Conservation (phyloP, 1,140 invertebrate species). For the Vanessa atalanta region DNA sequence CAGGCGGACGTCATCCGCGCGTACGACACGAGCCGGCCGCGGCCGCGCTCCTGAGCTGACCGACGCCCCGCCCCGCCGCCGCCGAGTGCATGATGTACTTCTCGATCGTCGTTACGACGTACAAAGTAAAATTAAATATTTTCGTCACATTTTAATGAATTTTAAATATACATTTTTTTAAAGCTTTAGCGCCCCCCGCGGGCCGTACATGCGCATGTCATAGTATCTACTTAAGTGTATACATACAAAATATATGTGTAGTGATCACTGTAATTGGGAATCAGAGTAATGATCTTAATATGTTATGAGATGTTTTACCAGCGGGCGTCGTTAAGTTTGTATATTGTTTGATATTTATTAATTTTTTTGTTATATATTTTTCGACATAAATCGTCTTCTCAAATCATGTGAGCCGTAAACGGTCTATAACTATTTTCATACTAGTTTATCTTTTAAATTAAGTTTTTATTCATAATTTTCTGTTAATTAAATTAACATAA, state of each 20-base stretch:
- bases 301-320: neutral
- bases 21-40: constrained; percentile 94
- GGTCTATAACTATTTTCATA: neutral
- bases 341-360: no score
- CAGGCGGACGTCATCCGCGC: constrained; percentile 95
- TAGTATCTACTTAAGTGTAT: constrained; percentile 9
- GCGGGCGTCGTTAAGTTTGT: neutral
- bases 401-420: neutral
- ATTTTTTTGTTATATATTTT: neutral
- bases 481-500: neutral
- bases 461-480: neutral
- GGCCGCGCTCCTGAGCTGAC: constrained; percentile 86
- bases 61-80: neutral
- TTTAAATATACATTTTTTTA: constrained; percentile 32
- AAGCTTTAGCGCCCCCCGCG: constrained; percentile 23
- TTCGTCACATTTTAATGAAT: constrained; percentile 35
- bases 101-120: constrained; percentile 7
- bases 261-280: constrained; percentile 4
- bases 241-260: constrained; percentile 3
- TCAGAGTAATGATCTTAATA: constrained; percentile 1
- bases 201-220: constrained; percentile 11
- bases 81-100: neutral
- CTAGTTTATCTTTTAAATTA: neutral
- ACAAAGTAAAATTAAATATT: constrained; percentile 21
- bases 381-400: neutral